Evolutionary conservation across 2,888 invertebrate species (phyloP).

Genomic region (Eudasyphora cyanicolor): DNA sequence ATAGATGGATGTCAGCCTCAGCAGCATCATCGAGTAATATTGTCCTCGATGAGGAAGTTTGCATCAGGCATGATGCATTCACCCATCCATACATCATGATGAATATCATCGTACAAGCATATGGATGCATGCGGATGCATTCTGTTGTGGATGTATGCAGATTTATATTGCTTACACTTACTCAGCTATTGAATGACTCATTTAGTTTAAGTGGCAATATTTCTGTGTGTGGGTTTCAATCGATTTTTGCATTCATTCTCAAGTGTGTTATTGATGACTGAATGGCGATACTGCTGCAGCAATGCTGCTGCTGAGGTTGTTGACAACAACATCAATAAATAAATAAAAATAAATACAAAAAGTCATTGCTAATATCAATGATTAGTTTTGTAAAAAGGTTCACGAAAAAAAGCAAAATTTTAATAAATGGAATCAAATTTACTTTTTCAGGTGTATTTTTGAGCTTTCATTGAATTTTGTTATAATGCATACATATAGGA

Average conservation of each 20-base stretch:
- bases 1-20: not conserved
- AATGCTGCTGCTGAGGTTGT: not conserved
- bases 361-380: not conserved
- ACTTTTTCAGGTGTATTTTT: not conserved
- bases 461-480: not conserved
- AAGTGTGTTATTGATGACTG: conserved; percentile 13
- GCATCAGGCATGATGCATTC: not conserved
- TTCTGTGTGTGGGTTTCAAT: conserved; percentile 34
- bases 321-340: not conserved
- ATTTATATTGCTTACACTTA: conserved; percentile 56
- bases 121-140: conserved; percentile 7
- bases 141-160: conserved; percentile 16
- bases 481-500: not conserved
- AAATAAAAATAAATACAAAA: not conserved
- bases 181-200: conserved; percentile 59
- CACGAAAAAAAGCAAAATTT: not conserved
- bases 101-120: not conserved
- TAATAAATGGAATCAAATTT: not conserved
- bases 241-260: conserved; percentile 6
- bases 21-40: conserved; percentile 14
- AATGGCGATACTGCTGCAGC: not conserved
- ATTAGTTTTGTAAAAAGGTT: not conserved
- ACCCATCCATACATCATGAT: not conserved
- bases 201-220: conserved; percentile 64
- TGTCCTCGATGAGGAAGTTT: not conserved